Conservation (phyloP, 2,113 vertebrate species). For the Oplegnathus fasciatus region DNA sequence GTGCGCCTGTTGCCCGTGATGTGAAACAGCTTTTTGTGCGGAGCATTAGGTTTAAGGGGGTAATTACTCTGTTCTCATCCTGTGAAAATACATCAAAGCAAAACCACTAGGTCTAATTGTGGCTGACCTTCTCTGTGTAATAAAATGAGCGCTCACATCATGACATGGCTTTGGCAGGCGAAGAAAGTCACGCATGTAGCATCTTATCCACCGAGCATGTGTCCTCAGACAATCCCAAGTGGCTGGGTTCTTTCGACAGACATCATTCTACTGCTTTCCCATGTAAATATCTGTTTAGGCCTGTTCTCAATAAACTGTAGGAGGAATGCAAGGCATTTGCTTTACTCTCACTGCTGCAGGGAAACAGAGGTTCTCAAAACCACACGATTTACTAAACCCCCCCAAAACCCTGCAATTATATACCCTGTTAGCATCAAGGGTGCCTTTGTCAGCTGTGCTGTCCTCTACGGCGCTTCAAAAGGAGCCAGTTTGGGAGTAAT, state of each 20-base stretch:
- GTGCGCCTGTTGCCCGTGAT: conserved; percentile 42
- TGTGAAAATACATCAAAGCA: conserved; percentile 67
- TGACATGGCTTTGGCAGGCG: conserved; percentile 29
- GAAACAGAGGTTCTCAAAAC: conserved; percentile 41
- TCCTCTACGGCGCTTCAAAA: conserved; percentile 28
- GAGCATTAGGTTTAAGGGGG: conserved; percentile 35
- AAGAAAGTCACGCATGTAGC: conserved; percentile 27
- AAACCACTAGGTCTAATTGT: conserved; percentile 50
- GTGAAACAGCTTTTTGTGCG: conserved; percentile 67
- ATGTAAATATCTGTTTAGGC: conserved; percentile 70
- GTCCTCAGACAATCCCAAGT: conserved; percentile 38
- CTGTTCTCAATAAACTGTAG: conserved; percentile 62
- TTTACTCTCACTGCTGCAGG: conserved; percentile 66
- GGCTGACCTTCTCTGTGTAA: conserved; percentile 32
- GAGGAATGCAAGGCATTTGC: conserved; percentile 62
- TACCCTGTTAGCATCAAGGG: conserved; percentile 43
- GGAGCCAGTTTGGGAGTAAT: conserved; percentile 13
- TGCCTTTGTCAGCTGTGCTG: conserved; percentile 44
- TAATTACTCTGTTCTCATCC: conserved; percentile 61
- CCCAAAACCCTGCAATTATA: conserved; percentile 58
- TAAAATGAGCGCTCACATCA: conserved; percentile 24
- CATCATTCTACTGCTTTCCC: conserved; percentile 30
- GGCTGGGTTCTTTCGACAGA: neutral
- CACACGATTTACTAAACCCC: conserved; percentile 48
- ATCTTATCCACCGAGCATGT: neutral